Evolutionary conservation across 2,888 invertebrate genomes (phyloP).

Genomic region (Steinernema scapterisci): DNA sequence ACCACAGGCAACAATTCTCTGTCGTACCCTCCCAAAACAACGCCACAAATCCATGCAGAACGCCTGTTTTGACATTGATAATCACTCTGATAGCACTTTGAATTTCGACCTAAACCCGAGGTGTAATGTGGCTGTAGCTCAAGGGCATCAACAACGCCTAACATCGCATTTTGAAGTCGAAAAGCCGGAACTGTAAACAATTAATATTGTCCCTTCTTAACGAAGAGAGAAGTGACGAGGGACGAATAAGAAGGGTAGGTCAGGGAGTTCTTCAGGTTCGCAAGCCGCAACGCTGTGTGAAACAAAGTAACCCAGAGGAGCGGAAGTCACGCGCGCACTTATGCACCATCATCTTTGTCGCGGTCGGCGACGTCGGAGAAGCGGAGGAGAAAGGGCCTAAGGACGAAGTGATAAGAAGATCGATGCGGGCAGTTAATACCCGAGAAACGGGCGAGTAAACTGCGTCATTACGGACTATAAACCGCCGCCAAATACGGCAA

Average conservation of each 20-base stretch:
- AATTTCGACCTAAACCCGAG: too few relatives aligned
- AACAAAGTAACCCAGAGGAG: background rate
- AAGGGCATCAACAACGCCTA: background rate
- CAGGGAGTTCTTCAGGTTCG: too few relatives aligned
- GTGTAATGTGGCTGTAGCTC: too few relatives aligned
- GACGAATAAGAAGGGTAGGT: background rate
- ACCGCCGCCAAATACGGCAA: background rate
- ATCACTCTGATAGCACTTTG: too few relatives aligned
- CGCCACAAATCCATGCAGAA: too few relatives aligned
- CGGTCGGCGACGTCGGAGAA: too few relatives aligned
- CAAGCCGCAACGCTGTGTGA: too few relatives aligned
- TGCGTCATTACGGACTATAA: constrained; percentile 30
- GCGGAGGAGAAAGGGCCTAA: constrained; percentile 1
- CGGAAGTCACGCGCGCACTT: constrained; percentile 26
- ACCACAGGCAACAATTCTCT: too few relatives aligned
- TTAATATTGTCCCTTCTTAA: background rate
- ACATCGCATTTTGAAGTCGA: background rate
- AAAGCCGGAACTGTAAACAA: background rate
- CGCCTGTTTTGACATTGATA: too few relatives aligned
- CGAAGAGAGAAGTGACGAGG: background rate
- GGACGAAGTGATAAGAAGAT: constrained; percentile 29
- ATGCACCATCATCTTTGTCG: constrained; percentile 6
- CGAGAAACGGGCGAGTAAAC: background rate
- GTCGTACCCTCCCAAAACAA: too few relatives aligned
- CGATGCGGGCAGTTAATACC: constrained; percentile 30